A percentile compares a stretch with the other conserved stretches of the same genome.
These are phyloP conservation scores for Cistogaster globosa DNA, from an alignment of 2,888 invertebrate genomes.

Conservation along the genomic window DNA sequence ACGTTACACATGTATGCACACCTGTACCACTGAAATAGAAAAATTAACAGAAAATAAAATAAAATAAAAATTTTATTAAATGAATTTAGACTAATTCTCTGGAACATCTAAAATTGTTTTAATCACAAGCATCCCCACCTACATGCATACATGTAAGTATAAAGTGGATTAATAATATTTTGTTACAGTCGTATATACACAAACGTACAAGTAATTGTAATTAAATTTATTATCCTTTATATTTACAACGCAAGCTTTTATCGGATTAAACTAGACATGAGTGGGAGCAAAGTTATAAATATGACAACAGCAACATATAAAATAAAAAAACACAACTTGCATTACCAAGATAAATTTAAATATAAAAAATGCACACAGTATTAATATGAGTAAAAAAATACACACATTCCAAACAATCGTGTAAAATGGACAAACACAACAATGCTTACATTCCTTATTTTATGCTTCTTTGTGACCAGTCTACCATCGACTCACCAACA, in stretches of 20 bases:
- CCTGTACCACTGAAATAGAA: too few relatives aligned
- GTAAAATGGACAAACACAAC: not conserved
- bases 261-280: constrained; percentile 66
- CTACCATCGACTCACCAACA: constrained; percentile 1
- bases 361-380: not conserved
- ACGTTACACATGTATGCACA: too few relatives aligned
- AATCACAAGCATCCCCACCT: not conserved
- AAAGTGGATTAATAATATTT: too few relatives aligned
- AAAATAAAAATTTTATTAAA: constrained; percentile 66
- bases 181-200: not conserved
- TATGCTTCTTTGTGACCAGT: constrained; percentile 9
- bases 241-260: constrained; percentile 70
- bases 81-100: constrained; percentile 61
- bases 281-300: constrained; percentile 64
- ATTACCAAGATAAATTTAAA: not conserved
- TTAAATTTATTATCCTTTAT: constrained; percentile 70
- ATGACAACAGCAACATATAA: constrained; percentile 54
- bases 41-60: constrained; percentile 27
- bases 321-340: constrained; percentile 6
- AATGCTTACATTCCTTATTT: not conserved
- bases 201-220: constrained; percentile 5
- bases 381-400: too few relatives aligned
- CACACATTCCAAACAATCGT: not conserved
- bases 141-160: not conserved
- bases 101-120: constrained; percentile 32